Conservation (phyloP, 2,888 invertebrate species). For the Camponotus fellah region DNA sequence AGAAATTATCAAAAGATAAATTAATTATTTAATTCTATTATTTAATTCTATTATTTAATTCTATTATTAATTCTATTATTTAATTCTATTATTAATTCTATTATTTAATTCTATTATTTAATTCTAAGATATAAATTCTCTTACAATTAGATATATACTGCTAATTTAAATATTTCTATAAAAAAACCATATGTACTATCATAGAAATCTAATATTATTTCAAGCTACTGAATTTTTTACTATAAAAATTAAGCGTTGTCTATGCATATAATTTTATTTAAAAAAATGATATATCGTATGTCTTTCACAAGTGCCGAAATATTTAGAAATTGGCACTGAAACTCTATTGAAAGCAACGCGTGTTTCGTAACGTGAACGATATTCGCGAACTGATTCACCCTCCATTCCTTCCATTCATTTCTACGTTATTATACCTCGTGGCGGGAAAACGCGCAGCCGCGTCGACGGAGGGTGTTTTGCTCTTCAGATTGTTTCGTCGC, state of each 20-base stretch:
- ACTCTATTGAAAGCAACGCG: constrained; percentile 28
- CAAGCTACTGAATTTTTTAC: neutral
- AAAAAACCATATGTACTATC: neutral
- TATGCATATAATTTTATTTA: too few relatives aligned
- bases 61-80: too few relatives aligned
- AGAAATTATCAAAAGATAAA: too few relatives aligned
- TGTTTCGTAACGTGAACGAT: constrained; percentile 37
- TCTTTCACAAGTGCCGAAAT: neutral
- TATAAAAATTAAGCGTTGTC: neutral
- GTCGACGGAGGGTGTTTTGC: constrained; percentile 9
- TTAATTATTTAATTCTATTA: neutral
- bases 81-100: too few relatives aligned
- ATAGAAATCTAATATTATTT: neutral
- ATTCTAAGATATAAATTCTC: neutral
- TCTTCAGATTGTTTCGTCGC: constrained; percentile 41
- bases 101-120: too few relatives aligned
- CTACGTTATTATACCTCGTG: constrained; percentile 51
- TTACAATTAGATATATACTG: neutral
- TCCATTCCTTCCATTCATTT: constrained; percentile 47
- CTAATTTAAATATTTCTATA: neutral
- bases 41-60: too few relatives aligned
- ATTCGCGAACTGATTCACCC: constrained; percentile 41
- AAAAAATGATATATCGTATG: neutral
- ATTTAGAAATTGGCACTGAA: neutral
- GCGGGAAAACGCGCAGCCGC: constrained; percentile 51